These are phyloP conservation scores for Eupsilia transversa DNA, from an alignment of 2,888 invertebrate species.

Conservation along the genomic window DNA sequence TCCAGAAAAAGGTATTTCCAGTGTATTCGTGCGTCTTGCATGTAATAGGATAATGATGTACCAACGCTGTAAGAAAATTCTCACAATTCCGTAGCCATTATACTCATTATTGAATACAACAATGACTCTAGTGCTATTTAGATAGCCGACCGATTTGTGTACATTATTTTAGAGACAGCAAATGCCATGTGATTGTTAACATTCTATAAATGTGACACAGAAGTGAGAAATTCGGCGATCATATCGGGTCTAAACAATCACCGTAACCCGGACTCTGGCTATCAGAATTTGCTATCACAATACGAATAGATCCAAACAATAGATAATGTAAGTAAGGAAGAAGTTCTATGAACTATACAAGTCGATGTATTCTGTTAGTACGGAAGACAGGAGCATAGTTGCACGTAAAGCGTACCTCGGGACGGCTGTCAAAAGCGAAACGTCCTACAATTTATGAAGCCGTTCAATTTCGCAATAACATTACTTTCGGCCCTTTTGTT, in stretches of 20 bases:
- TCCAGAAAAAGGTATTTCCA: conserved; percentile 78
- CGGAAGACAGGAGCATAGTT: conserved; percentile 73
- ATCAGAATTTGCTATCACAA: conserved; percentile 56
- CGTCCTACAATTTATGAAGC: conserved; percentile 80
- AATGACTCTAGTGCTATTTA: conserved; percentile 42
- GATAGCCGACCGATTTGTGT: conserved; percentile 45
- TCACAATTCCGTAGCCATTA: conserved; percentile 45
- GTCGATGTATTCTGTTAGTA: conserved; percentile 34
- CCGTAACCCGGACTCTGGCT: conserved; percentile 40
- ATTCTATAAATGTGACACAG: conserved; percentile 53
- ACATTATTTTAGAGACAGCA: conserved; percentile 26
- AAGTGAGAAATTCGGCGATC: conserved; percentile 53
- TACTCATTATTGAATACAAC: conserved; percentile 38
- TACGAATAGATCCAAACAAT: conserved; percentile 38
- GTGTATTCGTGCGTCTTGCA: conserved; percentile 76
- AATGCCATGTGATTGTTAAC: conserved; percentile 49
- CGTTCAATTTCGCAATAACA: conserved; percentile 79
- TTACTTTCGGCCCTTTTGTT: conserved; percentile 81
- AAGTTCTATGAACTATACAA: conserved; percentile 42
- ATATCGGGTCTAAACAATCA: conserved; percentile 46
- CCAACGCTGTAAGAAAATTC: conserved; percentile 67
- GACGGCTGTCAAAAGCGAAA: conserved; percentile 76
- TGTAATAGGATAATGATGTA: conserved; percentile 79
- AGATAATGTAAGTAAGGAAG: conserved; percentile 49
- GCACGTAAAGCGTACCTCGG: conserved; percentile 72